These are phyloP conservation scores for Melanaphis sacchari DNA, from an alignment of 1,140 invertebrate genomes.

Conservation along the genomic window DNA sequence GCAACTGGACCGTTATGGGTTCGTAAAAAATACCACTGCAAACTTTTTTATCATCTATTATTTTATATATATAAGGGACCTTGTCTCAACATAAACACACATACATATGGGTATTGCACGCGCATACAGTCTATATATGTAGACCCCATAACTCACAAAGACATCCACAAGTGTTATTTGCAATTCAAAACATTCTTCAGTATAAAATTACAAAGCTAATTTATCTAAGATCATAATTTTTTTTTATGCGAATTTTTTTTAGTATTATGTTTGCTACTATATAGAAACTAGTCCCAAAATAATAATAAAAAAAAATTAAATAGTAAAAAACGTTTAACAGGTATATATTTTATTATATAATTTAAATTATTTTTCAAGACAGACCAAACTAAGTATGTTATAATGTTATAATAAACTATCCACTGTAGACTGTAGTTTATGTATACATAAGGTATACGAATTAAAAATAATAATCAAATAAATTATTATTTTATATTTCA, in stretches of 20 bases:
- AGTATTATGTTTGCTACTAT: background rate
- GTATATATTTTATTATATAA: background rate
- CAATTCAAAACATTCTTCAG: background rate
- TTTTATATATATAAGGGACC: background rate
- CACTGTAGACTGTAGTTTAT: background rate
- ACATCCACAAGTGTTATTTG: constrained; percentile 38
- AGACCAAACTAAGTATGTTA: background rate
- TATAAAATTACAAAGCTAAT: constrained; percentile 41
- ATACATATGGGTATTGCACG: background rate
- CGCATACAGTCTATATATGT: background rate
- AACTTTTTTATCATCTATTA: constrained; percentile 15
- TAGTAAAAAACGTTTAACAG: background rate
- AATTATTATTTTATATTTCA: background rate
- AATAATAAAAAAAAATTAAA: background rate
- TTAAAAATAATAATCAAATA: background rate
- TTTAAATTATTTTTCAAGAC: background rate
- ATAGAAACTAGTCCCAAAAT: background rate
- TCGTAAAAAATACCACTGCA: background rate
- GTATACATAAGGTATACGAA: background rate
- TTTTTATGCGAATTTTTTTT: background rate
- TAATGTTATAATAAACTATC: too few relatives aligned
- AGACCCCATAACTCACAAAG: constrained; percentile 7
- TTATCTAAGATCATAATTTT: background rate
- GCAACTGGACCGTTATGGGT: constrained; percentile 30
- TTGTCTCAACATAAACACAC: background rate